Conservation (phyloP, 2,888 invertebrate genomes). For the Sesia bembeciformis region DNA sequence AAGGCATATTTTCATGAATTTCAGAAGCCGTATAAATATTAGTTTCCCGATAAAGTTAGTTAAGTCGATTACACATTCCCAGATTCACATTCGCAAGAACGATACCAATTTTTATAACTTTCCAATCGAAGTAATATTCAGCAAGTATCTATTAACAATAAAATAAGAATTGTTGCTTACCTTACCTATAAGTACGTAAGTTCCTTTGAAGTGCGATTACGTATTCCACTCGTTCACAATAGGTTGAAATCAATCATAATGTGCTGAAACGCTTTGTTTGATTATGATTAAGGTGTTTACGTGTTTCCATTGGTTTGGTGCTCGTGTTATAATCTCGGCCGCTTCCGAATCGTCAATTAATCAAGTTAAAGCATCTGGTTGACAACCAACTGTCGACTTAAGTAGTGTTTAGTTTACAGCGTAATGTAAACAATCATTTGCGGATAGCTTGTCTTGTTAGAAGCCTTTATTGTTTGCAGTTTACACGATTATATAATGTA, state of each 20-base stretch:
- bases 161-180: too few species aligned
- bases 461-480: constrained; percentile 53
- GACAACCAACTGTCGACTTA: constrained; percentile 68
- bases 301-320: constrained; percentile 36
- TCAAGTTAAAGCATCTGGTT: constrained; percentile 69
- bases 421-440: constrained; percentile 57
- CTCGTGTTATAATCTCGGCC: constrained; percentile 55
- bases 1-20: too few species aligned
- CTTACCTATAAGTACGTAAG: too few species aligned
- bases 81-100: too few species aligned
- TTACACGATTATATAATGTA: constrained; percentile 35
- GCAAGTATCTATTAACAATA: too few species aligned
- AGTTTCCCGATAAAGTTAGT: too few species aligned
- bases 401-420: constrained; percentile 65
- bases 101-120: too few species aligned
- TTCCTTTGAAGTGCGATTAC: too few species aligned
- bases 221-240: not conserved
- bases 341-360: constrained; percentile 65
- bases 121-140: too few species aligned
- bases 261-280: constrained; percentile 40
- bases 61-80: too few species aligned
- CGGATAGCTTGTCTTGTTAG: constrained; percentile 43
- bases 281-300: constrained; percentile 49
- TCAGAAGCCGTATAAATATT: too few species aligned
- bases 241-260: constrained; percentile 32